Percentiles rank a stretch among this genome's conserved stretches.
These are phyloP conservation scores for Tichodroma muraria DNA, from an alignment of 2,113 vertebrate genomes.

Conservation along the genomic window DNA sequence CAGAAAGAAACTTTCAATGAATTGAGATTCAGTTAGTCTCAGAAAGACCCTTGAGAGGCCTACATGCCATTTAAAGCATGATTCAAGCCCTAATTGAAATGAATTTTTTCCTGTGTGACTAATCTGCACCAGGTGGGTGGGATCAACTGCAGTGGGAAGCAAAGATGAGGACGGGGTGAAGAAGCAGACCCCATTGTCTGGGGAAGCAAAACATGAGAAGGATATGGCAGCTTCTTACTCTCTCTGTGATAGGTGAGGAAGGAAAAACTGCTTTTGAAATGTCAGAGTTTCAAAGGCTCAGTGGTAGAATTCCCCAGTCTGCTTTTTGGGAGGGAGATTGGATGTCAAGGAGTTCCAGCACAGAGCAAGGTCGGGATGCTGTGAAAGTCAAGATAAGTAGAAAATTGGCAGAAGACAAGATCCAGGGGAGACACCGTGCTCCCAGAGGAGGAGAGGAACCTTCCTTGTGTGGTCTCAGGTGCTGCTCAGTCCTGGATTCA, in stretches of 20 bases:
- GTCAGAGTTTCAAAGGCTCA: background rate
- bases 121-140: background rate
- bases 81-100: background rate
- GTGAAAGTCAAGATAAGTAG: background rate
- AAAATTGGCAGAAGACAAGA: background rate
- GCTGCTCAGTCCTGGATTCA: background rate
- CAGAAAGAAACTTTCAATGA: slow-evolving; percentile 9
- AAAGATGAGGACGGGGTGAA: background rate
- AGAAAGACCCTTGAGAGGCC: background rate
- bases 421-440: fast-evolving
- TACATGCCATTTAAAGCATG: background rate
- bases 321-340: background rate
- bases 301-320: background rate
- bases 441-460: background rate
- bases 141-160: background rate
- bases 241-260: background rate
- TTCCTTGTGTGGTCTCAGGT: background rate
- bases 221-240: background rate
- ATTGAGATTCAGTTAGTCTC: background rate
- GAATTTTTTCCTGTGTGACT: background rate
- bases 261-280: background rate
- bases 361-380: background rate
- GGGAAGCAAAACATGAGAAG: background rate
- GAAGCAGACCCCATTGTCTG: background rate
- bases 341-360: background rate